These are phyloP conservation scores for Oncorhynchus kisutch DNA, from an alignment of 2,113 vertebrate species.

Conservation along the genomic window DNA sequence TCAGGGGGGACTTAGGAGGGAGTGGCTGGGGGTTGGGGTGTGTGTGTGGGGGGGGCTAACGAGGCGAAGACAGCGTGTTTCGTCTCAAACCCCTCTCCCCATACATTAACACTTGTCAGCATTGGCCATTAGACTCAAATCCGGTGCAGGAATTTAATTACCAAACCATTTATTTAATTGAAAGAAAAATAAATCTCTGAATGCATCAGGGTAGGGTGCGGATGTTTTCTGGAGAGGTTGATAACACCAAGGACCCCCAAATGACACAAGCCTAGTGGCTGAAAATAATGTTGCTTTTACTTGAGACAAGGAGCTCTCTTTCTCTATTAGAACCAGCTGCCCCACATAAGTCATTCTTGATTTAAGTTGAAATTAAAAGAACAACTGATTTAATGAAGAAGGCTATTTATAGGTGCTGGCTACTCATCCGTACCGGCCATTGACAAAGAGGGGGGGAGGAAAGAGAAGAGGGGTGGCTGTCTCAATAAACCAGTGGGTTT, in stretches of 20 bases:
- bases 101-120: slow-evolving; percentile 98
- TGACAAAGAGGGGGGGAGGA: slow-evolving; percentile 49
- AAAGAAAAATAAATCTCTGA: slow-evolving; percentile 98
- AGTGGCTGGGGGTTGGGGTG: not conserved
- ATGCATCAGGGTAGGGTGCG: slow-evolving; percentile 92
- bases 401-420: slow-evolving; percentile 78
- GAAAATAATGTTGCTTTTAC: slow-evolving; percentile 89
- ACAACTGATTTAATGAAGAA: slow-evolving; percentile 88
- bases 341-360: slow-evolving; percentile 83
- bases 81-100: slow-evolving; percentile 74
- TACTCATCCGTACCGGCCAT: slow-evolving; percentile 71
- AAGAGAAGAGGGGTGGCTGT: slow-evolving; percentile 6
- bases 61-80: slow-evolving; percentile 83
- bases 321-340: slow-evolving; percentile 82
- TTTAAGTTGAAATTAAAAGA: slow-evolving; percentile 90
- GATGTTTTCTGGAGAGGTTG: slow-evolving; percentile 84
- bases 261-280: slow-evolving; percentile 71
- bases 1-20: slow-evolving; percentile 48
- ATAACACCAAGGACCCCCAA: slow-evolving; percentile 80
- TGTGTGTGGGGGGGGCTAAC: not conserved
- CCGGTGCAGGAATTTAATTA: slow-evolving; percentile 92
- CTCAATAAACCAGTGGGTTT: slow-evolving; percentile 76
- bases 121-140: slow-evolving; percentile 88
- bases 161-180: slow-evolving; percentile 96
- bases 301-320: slow-evolving; percentile 73